Evolutionary conservation across 1,140 invertebrate genomes (phyloP).

Genomic region (Euwallacea similis): DNA sequence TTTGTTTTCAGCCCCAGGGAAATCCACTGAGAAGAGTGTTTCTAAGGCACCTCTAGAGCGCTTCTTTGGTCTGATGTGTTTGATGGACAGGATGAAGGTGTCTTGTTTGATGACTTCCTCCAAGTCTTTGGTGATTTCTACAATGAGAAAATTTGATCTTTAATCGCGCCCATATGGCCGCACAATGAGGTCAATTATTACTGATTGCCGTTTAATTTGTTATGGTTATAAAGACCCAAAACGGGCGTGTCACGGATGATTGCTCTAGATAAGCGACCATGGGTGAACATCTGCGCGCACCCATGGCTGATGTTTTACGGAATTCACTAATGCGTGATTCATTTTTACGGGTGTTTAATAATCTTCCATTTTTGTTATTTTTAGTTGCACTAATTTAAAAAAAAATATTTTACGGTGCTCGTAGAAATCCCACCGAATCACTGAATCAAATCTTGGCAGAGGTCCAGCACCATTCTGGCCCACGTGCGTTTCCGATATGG

Average conservation of each 20-base stretch:
- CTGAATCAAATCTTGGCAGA: conserved; percentile 8
- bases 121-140: conserved; percentile 54
- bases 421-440: background rate
- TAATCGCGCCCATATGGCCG: background rate
- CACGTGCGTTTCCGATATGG: background rate
- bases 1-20: conserved; percentile 63
- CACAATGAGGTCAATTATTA: background rate
- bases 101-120: conserved; percentile 62
- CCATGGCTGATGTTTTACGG: too few species aligned
- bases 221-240: conserved; percentile 1
- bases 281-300: background rate
- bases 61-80: conserved; percentile 62
- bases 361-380: conserved; percentile 3
- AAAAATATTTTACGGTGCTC: background rate
- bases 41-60: conserved; percentile 59
- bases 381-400: background rate
- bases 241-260: background rate
- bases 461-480: background rate
- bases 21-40: conserved; percentile 67
- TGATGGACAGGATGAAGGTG: conserved; percentile 64
- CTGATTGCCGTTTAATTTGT: background rate
- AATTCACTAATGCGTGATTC: background rate
- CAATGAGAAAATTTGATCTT: conserved; percentile 13
- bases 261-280: background rate
- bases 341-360: background rate